Base-by-base conservation (phyloP, 2,797 vertebrate species). In the Anas flavirostris region DNA sequence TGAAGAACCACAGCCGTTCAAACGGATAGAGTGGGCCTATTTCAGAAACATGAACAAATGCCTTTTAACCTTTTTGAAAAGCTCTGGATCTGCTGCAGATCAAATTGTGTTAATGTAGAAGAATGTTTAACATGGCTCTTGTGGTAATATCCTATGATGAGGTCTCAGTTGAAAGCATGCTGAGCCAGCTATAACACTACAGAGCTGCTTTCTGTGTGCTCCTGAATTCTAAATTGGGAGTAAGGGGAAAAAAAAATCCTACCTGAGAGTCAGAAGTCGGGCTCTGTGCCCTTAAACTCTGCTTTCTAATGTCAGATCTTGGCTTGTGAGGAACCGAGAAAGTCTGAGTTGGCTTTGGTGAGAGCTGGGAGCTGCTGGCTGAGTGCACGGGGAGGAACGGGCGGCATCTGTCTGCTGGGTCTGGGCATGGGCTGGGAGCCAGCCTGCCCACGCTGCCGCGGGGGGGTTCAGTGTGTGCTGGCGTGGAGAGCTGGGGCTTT, bases 131-230 rank as follows among this genome's bases (percentile, higher is more conserved):
- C 4, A 8, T 31, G 5, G 44, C 58, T 41, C n/a, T 59, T 3
- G 2, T 44, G 68, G 46, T 48, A 31, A 2, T 3, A 7, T 5
- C 10, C 33, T 46, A 22, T 0, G 8, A 5, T 1, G 2, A 14
- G 39, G 15, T 29, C 75, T 37, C 44, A 7, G 60, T 28, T 21
- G 12, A 22, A 48, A 11, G 23, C 16, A 0, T 7, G 64, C 81
- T 33, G 31, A 44, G 35, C 22, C 33, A 31, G 44, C 35, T 43
- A 26, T 39, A 63, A 2, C 48, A 11, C 46, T 26, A 3, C 69
- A 21, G 25, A 31, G 7, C 13, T 2, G 6, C 16, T 10, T 18
- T 16, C 1, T 1, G 8, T 0, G 5, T 2, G 15, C 28, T 39
- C 77, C 68, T n/a, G 3, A 64, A 7, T 10, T 50, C 23, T 25